Evolutionary conservation across 2,113 vertebrate species (phyloP).

Genomic region (Thryonomys swinderianus): DNA sequence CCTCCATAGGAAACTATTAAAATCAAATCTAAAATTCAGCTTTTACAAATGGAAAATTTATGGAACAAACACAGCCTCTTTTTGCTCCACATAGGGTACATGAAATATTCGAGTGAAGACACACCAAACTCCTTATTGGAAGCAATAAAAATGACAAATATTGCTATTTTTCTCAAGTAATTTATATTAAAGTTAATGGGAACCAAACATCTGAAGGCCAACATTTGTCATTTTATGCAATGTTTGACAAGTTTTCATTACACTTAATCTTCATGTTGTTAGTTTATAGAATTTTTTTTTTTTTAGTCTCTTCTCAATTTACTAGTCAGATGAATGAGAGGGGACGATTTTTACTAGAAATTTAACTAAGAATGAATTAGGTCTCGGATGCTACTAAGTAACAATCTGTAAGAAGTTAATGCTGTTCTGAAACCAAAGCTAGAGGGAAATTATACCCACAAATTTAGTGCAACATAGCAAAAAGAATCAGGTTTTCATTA

Average conservation of each 20-base stretch:
- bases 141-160: constrained; percentile 60
- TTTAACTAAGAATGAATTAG: constrained; percentile 64
- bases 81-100: not conserved
- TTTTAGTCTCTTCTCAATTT: constrained; percentile 60
- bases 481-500: not conserved
- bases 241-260: constrained; percentile 70
- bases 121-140: constrained; percentile 11
- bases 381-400: constrained; percentile 51
- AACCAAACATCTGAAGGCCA: constrained; percentile 63
- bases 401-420: constrained; percentile 52
- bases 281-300: constrained; percentile 60
- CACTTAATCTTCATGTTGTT: constrained; percentile 67
- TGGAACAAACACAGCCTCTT: not conserved
- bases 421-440: constrained; percentile 42
- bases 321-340: constrained; percentile 66
- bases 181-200: constrained; percentile 75
- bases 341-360: constrained; percentile 67
- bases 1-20: not conserved
- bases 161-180: constrained; percentile 58
- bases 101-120: constrained; percentile 18
- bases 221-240: constrained; percentile 69
- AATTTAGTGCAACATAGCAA: constrained; percentile 48
- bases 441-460: constrained; percentile 39
- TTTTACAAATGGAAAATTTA: constrained; percentile 37
- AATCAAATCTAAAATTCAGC: constrained; percentile 23